phyloP scores from a whole-genome alignment of 1,140 invertebrate species.

The Wiebesia pumilae region DNA sequence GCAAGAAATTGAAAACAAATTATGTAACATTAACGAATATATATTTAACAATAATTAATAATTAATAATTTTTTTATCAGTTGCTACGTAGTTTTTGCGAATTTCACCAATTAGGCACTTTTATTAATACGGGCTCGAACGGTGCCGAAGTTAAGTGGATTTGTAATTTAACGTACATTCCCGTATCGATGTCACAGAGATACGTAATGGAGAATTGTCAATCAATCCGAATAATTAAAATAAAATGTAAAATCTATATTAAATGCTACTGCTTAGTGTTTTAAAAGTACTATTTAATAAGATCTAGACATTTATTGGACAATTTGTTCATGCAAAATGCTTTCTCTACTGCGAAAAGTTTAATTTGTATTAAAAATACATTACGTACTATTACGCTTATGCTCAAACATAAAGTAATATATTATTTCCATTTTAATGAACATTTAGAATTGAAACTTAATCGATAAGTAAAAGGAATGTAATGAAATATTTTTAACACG shows the following conservation, averaged over 20 bases:
- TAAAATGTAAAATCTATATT: not conserved
- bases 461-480: not conserved
- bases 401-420: not conserved
- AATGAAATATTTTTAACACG: not conserved
- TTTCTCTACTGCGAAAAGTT: not conserved
- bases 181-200: not conserved
- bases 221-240: not conserved
- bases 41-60: too few relatives aligned
- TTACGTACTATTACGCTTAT: slow-evolving; percentile 18
- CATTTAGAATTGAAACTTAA: not conserved
- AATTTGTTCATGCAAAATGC: not conserved
- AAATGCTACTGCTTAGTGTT: not conserved
- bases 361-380: not conserved
- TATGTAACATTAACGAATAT: too few relatives aligned
- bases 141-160: not conserved
- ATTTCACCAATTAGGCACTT: not conserved
- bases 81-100: too few relatives aligned
- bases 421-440: not conserved
- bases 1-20: too few relatives aligned
- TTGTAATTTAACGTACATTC: slow-evolving; percentile 7
- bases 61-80: too few relatives aligned
- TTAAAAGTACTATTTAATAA: not conserved
- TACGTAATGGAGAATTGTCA: not conserved
- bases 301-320: not conserved
- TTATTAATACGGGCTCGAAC: not conserved